phyloP scores from a whole-genome alignment of 2,888 invertebrate species.

The Cynaeus angustus region DNA sequence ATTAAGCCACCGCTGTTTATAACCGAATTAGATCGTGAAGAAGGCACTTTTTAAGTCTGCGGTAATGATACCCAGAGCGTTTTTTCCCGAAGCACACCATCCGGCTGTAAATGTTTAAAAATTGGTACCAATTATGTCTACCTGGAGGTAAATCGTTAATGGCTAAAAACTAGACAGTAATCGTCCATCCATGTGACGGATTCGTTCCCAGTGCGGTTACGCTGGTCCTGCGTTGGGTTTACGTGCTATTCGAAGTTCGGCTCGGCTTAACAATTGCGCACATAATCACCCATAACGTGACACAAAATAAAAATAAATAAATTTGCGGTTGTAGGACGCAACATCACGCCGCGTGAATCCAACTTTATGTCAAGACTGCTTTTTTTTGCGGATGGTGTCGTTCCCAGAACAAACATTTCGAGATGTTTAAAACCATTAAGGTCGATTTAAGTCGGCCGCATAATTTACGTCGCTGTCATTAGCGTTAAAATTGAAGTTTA shows the following conservation, averaged over 20 bases:
- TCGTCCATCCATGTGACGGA: constrained; percentile 37
- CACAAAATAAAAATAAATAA: constrained; percentile 37
- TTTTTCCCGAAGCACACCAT: constrained; percentile 13
- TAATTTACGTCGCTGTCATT: constrained; percentile 45
- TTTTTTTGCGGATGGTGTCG: constrained; percentile 33
- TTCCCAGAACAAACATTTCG: constrained; percentile 45
- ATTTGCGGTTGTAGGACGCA: constrained; percentile 32
- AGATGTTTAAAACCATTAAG: constrained; percentile 38
- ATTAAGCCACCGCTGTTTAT: background rate
- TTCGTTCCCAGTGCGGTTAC: constrained; percentile 40
- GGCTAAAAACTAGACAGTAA: constrained; percentile 38
- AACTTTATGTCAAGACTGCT: constrained; percentile 31
- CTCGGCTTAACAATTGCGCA: constrained; percentile 42
- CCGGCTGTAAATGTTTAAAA: constrained; percentile 44
- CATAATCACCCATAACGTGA: constrained; percentile 27
- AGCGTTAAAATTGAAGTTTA: constrained; percentile 32
- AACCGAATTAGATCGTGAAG: background rate
- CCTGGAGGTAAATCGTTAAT: constrained; percentile 48
- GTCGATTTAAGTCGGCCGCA: constrained; percentile 25
- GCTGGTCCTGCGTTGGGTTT: constrained; percentile 29
- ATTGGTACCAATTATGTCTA: constrained; percentile 47
- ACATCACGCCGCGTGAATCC: constrained; percentile 42
- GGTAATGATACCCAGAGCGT: constrained; percentile 5
- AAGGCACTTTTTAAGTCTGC: background rate
- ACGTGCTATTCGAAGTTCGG: constrained; percentile 37